phyloP scores from a whole-genome alignment of 1,140 invertebrate species.

The Pachyrhynchus sulphureomaculatus region DNA sequence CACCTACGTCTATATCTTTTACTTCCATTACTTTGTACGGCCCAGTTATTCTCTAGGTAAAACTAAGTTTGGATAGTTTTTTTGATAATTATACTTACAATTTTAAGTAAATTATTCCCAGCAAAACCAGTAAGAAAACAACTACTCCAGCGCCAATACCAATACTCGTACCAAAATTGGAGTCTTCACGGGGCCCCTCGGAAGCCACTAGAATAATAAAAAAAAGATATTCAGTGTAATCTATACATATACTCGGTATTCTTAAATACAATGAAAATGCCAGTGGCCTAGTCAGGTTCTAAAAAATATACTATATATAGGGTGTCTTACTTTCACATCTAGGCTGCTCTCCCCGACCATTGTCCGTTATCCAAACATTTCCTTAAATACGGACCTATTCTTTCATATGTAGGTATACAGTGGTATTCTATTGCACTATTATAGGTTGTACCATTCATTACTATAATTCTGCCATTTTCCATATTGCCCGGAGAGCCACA shows the following conservation, averaged over 20 bases:
- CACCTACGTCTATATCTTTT: no score
- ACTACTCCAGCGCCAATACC: slow-evolving; percentile 76
- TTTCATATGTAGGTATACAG: slow-evolving; percentile 81
- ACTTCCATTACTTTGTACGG: no score
- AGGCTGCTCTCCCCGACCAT: slow-evolving; percentile 84
- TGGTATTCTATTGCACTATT: slow-evolving; percentile 83
- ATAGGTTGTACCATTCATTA: slow-evolving; percentile 82
- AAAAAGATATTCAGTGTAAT: no score
- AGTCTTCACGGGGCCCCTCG: slow-evolving; percentile 69
- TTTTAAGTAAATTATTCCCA: slow-evolving; percentile 74
- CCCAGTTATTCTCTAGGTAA: no score
- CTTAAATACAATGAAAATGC: no score
- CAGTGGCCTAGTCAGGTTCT: no score
- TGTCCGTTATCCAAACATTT: slow-evolving; percentile 79
- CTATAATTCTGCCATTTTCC: slow-evolving; percentile 82
- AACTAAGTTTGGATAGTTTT: no score
- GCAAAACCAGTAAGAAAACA: slow-evolving; percentile 70
- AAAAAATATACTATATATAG: no score
- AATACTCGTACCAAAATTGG: slow-evolving; percentile 74
- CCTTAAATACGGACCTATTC: slow-evolving; percentile 76
- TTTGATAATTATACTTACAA: slow-evolving; percentile 70
- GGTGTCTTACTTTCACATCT: slow-evolving; percentile 69
- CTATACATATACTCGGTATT: no score
- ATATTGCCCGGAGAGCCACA: slow-evolving; percentile 76
- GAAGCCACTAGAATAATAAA: slow-evolving; percentile 53